Base-by-base conservation (phyloP, 2,797 vertebrate species). In the Leptatherina wallacei region DNA sequence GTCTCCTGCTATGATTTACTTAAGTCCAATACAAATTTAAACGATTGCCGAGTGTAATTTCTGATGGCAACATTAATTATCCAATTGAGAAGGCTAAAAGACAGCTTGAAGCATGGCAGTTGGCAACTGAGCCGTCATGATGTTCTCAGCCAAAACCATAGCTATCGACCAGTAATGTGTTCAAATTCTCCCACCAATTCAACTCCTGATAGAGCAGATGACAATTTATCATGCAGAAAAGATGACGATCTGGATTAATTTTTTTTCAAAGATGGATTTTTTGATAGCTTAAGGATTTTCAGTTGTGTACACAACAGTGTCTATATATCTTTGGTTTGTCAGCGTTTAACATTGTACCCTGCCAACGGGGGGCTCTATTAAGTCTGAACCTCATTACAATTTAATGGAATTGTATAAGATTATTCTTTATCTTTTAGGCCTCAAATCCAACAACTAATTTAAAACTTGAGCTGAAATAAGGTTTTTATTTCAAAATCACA, bases 1-100 rank as follows among this genome's bases (percentile, higher is more conserved):
- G 75, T 77, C 73, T 77, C 80, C 81, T 59, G 78, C 83, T 78
- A 75, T 69, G 73, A 82, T 75, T 80, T 29, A 69, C 69, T 36
- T 59, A 78, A 78, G 61, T 69, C 65, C 16, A 27, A 22, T 40
- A 57, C 71, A 71, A 74, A 86, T 76, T 38, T 51, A 55, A 81
- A 74, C 75, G n/a, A 22, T 47, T 61, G 29, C 72, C 73, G 64
- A 65, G 36, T 77, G 51, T 74, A 59, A 75, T 79, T 61, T 72
- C 42, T 70, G 35, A 73, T 58, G 58, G 59, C 52, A 70, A 75
- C 61, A 77, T 77, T 78, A 83, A 84, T 66, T 57, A 36, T 59
- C 71, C 62, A 59, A 75, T 78, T 82, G 75, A 66, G 55, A 24
- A 62, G 59, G 71, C 61, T 75, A 61, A 55, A 77, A 62, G 73